Evolutionary conservation across 2,888 invertebrate genomes (phyloP).

Genomic region (Eupithecia exiguata): DNA sequence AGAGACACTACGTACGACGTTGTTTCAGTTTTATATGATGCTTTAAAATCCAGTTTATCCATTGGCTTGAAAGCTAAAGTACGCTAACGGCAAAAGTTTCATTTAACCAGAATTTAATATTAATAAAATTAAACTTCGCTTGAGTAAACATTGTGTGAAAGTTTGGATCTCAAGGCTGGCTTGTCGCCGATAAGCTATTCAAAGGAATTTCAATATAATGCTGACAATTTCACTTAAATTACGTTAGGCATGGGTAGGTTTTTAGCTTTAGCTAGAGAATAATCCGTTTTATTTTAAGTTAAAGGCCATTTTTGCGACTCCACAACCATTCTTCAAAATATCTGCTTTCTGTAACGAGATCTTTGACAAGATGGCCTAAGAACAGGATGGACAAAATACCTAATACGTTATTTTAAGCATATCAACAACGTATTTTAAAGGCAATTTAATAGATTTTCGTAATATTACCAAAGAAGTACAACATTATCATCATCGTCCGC

Average conservation of each 20-base stretch:
- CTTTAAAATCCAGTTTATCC: constrained; percentile 28
- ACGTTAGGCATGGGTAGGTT: neutral
- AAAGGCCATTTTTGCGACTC: neutral
- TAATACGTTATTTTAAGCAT: too few species aligned
- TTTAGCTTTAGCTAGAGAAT: neutral
- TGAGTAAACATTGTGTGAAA: constrained; percentile 29
- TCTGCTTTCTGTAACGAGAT: neutral
- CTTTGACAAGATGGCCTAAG: too few species aligned
- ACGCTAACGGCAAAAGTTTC: constrained; percentile 27
- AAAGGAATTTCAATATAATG: constrained; percentile 20
- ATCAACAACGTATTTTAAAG: too few species aligned
- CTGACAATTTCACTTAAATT: constrained; percentile 2
- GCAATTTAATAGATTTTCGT: too few species aligned
- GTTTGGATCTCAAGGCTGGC: constrained; percentile 29
- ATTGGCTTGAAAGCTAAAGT: constrained; percentile 21
- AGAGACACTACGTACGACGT: neutral
- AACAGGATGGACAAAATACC: neutral
- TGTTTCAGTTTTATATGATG: constrained; percentile 10
- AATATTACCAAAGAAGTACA: too few species aligned
- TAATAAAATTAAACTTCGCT: constrained; percentile 33
- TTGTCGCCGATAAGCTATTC: constrained; percentile 29
- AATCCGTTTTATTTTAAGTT: neutral
- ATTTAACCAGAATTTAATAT: constrained; percentile 26
- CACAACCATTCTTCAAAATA: neutral
- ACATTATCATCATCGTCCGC: too few species aligned